Conservation (phyloP, 2,888 invertebrate genomes). For the Augiades crinisus region DNA sequence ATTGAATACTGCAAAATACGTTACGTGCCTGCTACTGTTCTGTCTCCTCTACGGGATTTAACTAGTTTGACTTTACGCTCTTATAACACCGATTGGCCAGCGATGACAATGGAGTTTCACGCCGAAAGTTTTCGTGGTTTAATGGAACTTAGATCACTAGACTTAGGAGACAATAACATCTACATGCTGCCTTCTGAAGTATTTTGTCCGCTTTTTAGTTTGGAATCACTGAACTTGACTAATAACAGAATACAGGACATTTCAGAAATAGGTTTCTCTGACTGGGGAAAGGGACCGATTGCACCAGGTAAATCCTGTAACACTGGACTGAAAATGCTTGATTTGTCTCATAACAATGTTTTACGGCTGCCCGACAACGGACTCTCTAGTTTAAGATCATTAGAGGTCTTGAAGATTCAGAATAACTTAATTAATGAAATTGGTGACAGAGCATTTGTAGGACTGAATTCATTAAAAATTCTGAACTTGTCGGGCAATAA, state of each 20-base stretch:
- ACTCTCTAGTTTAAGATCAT: constrained; percentile 85
- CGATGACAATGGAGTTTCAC: constrained; percentile 89
- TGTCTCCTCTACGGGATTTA: constrained; percentile 85
- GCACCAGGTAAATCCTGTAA: constrained; percentile 87
- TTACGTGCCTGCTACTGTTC: constrained; percentile 85
- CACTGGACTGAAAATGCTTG: constrained; percentile 85
- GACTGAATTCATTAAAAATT: constrained; percentile 84
- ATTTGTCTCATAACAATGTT: constrained; percentile 88
- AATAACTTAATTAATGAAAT: constrained; percentile 89
- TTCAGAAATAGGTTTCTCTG: constrained; percentile 87
- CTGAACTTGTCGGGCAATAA: constrained; percentile 91
- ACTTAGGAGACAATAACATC: constrained; percentile 89
- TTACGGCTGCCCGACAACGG: constrained; percentile 86
- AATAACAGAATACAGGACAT: constrained; percentile 90
- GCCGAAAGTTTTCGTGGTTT: constrained; percentile 87
- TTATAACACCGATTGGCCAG: constrained; percentile 89
- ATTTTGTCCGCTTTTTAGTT: constrained; percentile 86
- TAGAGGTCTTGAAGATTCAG: constrained; percentile 87
- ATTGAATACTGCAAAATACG: constrained; percentile 90
- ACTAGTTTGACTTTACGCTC: constrained; percentile 86
- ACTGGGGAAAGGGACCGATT: constrained; percentile 85
- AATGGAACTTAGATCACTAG: constrained; percentile 84
- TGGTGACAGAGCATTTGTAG: constrained; percentile 88
- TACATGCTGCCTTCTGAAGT: constrained; percentile 87
- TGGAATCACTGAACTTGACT: constrained; percentile 87